Conservation (phyloP, 1,140 invertebrate genomes). For the Drosophila watanabei region DNA sequence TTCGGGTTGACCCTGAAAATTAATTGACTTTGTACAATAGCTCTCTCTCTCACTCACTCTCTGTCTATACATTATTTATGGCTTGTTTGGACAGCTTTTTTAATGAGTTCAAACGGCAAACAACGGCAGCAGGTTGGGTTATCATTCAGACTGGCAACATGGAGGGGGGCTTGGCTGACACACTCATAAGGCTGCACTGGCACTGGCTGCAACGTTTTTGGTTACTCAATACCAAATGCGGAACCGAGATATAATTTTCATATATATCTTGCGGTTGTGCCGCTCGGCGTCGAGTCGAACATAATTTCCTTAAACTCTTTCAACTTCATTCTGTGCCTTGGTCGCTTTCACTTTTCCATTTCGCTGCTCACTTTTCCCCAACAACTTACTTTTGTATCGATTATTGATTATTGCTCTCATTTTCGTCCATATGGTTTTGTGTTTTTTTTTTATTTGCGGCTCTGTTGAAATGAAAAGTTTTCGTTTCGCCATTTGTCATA, state of each 20-base stretch:
- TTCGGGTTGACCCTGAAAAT: slow-evolving; percentile 68
- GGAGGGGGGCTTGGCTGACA: slow-evolving; percentile 51
- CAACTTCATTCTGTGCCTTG: slow-evolving; percentile 41
- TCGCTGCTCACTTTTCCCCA: slow-evolving; percentile 65
- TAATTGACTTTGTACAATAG: slow-evolving; percentile 65
- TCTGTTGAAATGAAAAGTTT: slow-evolving; percentile 71
- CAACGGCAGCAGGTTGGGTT: slow-evolving; percentile 66
- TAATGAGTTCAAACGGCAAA: slow-evolving; percentile 53
- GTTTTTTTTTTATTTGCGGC: slow-evolving; percentile 3
- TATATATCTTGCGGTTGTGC: slow-evolving; percentile 58
- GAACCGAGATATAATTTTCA: slow-evolving; percentile 71
- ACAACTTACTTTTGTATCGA: slow-evolving; percentile 72
- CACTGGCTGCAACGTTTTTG: slow-evolving; percentile 45
- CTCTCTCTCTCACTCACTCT: slow-evolving; percentile 4
- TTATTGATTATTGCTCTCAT: slow-evolving; percentile 73
- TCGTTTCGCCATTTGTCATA: slow-evolving; percentile 73
- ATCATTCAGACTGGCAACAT: slow-evolving; percentile 40
- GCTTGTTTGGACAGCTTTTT: slow-evolving; percentile 71
- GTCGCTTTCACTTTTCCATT: slow-evolving; percentile 76
- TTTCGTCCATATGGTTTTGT: slow-evolving; percentile 32
- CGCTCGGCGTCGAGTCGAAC: slow-evolving; percentile 19
- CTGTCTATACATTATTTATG: slow-evolving; percentile 56
- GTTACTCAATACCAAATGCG: slow-evolving; percentile 73
- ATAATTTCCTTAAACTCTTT: slow-evolving; percentile 65
- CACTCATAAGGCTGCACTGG: slow-evolving; percentile 35